Percentiles rank a stretch among this genome's conserved stretches.
phyloP scores from a whole-genome alignment of 2,888 invertebrate species.

The Pyrocoelia pectoralis region DNA sequence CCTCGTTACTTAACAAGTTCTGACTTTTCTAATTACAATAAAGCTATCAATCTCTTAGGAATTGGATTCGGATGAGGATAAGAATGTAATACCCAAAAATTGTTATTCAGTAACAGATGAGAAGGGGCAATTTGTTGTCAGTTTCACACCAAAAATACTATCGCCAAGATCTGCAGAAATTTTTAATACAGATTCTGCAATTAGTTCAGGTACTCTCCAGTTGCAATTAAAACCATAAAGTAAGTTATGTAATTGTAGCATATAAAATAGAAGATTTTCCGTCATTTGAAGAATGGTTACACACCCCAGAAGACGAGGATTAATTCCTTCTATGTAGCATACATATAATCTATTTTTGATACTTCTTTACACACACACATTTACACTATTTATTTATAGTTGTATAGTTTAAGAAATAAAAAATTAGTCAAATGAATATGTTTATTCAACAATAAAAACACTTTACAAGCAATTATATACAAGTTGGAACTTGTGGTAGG shows the following conservation, averaged over 20 bases:
- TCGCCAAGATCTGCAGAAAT: conserved; percentile 29
- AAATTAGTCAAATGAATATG: background rate
- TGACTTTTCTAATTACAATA: too few relatives aligned
- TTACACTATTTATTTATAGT: background rate
- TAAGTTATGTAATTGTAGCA: background rate
- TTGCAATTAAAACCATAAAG: background rate
- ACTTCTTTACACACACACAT: background rate
- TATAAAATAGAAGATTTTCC: background rate
- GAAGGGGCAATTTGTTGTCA: conserved; percentile 17
- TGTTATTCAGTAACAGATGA: background rate
- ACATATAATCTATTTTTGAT: too few relatives aligned
- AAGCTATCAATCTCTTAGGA: too few relatives aligned
- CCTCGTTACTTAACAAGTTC: too few relatives aligned
- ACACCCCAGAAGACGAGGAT: background rate
- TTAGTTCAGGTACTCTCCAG: conserved; percentile 9
- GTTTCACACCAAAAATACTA: conserved; percentile 38
- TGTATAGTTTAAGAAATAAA: background rate
- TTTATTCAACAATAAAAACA: background rate
- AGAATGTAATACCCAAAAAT: background rate
- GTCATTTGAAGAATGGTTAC: background rate
- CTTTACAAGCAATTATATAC: conserved; percentile 51
- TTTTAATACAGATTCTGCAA: conserved; percentile 18
- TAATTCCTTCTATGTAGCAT: background rate
- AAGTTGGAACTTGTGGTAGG: conserved; percentile 77
- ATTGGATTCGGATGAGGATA: background rate